Percentiles rank a stretch among this genome's conserved stretches.
These are phyloP conservation scores for Dasyurus viverrinus DNA, from an alignment of 2,113 vertebrate species.

Conservation along the genomic window DNA sequence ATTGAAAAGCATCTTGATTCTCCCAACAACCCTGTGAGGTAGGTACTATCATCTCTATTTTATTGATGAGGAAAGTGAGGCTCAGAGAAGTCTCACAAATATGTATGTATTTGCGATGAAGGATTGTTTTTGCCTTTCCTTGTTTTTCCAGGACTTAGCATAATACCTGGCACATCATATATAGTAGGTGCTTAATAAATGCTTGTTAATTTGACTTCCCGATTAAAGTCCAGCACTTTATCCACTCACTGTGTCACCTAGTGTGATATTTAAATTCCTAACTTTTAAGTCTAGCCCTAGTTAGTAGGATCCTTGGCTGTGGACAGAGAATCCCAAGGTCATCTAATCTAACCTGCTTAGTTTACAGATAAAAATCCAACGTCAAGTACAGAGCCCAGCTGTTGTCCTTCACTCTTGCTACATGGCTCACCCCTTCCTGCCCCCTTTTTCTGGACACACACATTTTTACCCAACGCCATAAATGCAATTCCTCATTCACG, in stretches of 20 bases:
- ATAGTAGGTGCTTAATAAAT: neutral
- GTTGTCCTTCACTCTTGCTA: neutral
- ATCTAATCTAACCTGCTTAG: neutral
- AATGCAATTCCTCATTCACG: neutral
- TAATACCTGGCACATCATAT: neutral
- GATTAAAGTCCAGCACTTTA: neutral
- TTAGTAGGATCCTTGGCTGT: neutral
- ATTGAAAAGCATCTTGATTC: neutral
- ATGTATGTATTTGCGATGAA: neutral
- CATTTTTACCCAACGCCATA: neutral
- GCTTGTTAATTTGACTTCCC: neutral
- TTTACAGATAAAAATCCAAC: neutral
- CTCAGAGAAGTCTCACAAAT: neutral
- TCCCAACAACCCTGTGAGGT: neutral
- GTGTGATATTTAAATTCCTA: neutral
- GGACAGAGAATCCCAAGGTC: neutral
- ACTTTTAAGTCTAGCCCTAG: neutral
- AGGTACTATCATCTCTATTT: neutral
- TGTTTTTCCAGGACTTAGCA: neutral
- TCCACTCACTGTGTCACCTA: neutral
- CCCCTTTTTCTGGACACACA: neutral
- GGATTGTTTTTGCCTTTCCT: neutral
- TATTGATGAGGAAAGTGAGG: neutral
- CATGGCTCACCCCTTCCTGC: neutral
- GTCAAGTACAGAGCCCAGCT: neutral